Conservation (phyloP, 2,888 invertebrate genomes). For the Tolmerus cingulatus region DNA sequence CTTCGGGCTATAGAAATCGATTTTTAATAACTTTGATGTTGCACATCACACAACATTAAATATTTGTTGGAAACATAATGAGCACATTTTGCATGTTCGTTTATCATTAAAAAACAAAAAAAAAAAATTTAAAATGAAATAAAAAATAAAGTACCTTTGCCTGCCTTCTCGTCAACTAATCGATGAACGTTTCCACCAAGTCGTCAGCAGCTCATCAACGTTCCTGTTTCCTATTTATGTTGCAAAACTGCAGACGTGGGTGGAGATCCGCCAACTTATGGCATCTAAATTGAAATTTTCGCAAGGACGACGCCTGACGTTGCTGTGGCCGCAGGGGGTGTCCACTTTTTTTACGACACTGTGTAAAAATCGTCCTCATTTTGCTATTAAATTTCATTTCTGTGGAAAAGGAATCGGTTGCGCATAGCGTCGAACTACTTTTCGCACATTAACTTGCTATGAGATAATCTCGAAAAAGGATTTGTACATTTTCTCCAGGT, state of each 20-base stretch:
- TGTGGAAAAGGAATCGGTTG: not conserved
- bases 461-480: not conserved
- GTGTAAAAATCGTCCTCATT: not conserved
- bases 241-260: not conserved
- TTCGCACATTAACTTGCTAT: not conserved
- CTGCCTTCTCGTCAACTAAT: not conserved
- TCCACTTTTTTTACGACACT: not conserved
- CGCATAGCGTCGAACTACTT: not conserved
- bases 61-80: not conserved
- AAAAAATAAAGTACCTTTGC: not conserved
- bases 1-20: not conserved
- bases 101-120: not conserved
- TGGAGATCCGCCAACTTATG: not conserved
- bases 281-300: not conserved
- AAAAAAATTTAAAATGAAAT: not conserved
- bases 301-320: not conserved
- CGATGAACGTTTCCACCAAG: not conserved
- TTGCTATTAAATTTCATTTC: not conserved
- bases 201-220: not conserved
- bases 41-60: not conserved
- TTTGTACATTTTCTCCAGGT: not conserved
- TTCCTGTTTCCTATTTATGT: not conserved
- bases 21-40: not conserved
- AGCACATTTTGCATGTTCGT: not conserved
- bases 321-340: not conserved